Base-by-base conservation (phyloP, 2,113 vertebrate genomes). In the Eidolon helvum region DNA sequence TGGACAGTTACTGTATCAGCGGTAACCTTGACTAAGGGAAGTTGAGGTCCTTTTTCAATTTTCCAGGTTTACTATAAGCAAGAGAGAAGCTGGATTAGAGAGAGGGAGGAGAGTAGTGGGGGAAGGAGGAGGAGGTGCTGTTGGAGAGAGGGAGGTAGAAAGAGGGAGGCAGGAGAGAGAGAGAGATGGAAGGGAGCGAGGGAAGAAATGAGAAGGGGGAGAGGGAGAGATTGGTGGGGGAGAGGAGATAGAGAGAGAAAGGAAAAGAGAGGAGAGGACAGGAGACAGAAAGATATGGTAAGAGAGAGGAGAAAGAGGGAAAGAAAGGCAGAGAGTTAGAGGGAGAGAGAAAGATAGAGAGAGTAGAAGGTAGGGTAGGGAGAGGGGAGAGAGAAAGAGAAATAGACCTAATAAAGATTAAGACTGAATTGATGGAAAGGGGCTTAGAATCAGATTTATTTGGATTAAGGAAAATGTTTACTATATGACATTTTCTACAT, bases 401-500 rank as follows among this genome's bases (percentile, higher is more conserved):
- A 7, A 77, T 9, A 87, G 9, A 53, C 4, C 9, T 80, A 43
- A 43, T 68, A 87, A 57, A 80, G 35, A 72, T 26, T 63, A 77
- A 87, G 50, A 48, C n/a, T 11, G 33, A 89, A 57, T 48, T 91
- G 55, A 74, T 68, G 14, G 78, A 84, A 83, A 24, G 38, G 9
- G 24, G 19, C 18, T 92, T 92, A 6, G 77, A 84, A 75, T 55
- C 69, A 4, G 59, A 72, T 85, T 90, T 72, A 89, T 72, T 69
- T 72, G 75, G 92, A 85, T 96, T 50, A 96, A 95, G 24, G n/a
- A 94, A 93, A 59, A 11, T 30, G 69, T 43, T 85, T 77, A 50
- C 78, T 14, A 83, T 30, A 26, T 66, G 59, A 26, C 12, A 63
- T 86, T 96, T 90, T 35, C n/a, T 77, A 66, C 35, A 57, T 53